Conservation (phyloP, 1,140 invertebrate genomes). For the Musca domestica region DNA sequence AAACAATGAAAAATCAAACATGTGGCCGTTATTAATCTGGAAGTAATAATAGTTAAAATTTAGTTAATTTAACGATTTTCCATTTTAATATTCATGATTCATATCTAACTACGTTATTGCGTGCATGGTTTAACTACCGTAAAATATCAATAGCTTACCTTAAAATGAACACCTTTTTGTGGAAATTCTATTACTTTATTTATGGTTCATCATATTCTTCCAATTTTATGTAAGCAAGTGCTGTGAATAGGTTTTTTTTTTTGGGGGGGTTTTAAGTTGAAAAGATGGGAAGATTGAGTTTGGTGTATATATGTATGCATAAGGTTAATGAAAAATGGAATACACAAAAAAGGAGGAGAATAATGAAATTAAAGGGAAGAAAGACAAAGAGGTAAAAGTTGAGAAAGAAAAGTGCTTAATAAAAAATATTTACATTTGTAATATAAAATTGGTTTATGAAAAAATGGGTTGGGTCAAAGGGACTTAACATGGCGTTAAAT, state of each 20-base stretch:
- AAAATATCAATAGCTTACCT: neutral
- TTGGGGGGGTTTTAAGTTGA: neutral
- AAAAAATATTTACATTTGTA: too few relatives aligned
- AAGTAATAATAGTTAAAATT: too few relatives aligned
- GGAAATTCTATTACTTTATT: slow-evolving; percentile 6
- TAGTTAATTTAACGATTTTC: neutral
- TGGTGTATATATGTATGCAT: too few relatives aligned
- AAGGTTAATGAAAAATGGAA: neutral
- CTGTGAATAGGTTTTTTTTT: slow-evolving; percentile 30
- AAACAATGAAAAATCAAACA: neutral
- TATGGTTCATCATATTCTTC: slow-evolving; percentile 52
- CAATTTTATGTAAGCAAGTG: slow-evolving; percentile 54
- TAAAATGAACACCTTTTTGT: neutral
- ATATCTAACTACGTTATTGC: neutral
- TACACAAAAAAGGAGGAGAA: neutral
- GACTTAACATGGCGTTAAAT: too few relatives aligned
- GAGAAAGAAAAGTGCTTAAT: too few relatives aligned
- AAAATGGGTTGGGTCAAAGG: too few relatives aligned
- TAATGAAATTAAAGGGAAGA: neutral
- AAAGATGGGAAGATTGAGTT: slow-evolving; percentile 26
- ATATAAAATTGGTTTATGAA: too few relatives aligned
- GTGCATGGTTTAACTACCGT: too few relatives aligned
- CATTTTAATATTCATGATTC: neutral
- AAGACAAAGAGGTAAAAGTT: neutral
- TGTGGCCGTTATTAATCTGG: too few relatives aligned